These are phyloP conservation scores for Rhincodon typus DNA, from an alignment of 2,797 vertebrate genomes.

Conservation along the genomic window DNA sequence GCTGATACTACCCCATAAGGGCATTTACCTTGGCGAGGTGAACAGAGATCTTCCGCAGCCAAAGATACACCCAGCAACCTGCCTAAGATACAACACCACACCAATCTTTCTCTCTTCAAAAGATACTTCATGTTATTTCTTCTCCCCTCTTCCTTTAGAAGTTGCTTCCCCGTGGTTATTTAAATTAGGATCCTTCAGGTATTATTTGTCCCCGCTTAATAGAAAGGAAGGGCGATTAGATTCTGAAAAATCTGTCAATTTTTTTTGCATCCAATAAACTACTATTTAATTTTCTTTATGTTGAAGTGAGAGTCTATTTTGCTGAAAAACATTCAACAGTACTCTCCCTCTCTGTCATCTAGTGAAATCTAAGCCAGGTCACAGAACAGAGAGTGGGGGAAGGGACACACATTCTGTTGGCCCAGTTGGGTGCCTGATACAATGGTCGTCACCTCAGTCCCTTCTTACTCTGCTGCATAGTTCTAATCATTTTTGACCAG, in stretches of 20 bases:
- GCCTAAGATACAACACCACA: background rate
- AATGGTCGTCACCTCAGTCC: background rate
- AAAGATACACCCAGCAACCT: background rate
- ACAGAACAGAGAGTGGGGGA: background rate
- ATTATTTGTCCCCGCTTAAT: background rate
- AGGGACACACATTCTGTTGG: background rate
- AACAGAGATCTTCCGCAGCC: background rate
- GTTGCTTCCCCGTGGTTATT: background rate
- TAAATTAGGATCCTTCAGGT: background rate
- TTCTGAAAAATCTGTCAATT: background rate
- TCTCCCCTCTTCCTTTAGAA: background rate
- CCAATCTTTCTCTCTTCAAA: background rate
- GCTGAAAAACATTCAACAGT: background rate
- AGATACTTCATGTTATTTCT: background rate
- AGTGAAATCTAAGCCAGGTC: constrained; percentile 20
- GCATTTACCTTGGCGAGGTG: too few species aligned
- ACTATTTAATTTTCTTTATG: background rate
- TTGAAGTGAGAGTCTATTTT: background rate
- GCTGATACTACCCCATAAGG: background rate
- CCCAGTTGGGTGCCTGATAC: constrained; percentile 18
- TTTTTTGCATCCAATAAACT: background rate
- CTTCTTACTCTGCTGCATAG: background rate
- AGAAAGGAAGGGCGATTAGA: background rate
- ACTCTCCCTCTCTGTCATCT: too few species aligned
- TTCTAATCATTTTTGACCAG: constrained; percentile 33